Percentiles rank a stretch among this genome's conserved stretches.
Evolutionary conservation across 2,797 vertebrate species (phyloP).

Genomic region (Gymnothorax javanicus): DNA sequence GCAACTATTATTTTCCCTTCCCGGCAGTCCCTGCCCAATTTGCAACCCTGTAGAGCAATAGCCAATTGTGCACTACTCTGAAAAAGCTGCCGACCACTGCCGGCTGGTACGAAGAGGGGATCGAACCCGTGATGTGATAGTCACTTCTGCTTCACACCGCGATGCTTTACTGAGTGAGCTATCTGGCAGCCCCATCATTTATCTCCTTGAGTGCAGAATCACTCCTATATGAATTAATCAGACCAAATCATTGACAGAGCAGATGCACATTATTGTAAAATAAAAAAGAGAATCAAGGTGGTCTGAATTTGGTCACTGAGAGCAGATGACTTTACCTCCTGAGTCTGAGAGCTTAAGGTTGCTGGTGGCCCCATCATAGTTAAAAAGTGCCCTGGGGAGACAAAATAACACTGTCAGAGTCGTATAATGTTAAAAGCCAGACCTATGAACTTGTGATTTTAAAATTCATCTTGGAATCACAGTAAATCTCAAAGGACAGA

Average conservation of each 20-base stretch:
- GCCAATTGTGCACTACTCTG: no score
- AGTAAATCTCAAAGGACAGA: neutral
- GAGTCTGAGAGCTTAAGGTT: constrained; percentile 52
- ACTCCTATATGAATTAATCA: no score
- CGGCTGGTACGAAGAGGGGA: no score
- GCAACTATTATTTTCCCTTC: no score
- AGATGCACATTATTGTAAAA: neutral
- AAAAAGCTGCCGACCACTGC: no score
- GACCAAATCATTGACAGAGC: neutral
- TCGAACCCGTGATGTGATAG: no score
- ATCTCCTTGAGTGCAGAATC: no score
- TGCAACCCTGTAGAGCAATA: no score
- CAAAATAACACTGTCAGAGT: neutral
- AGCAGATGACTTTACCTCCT: constrained; percentile 44
- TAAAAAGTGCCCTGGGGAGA: constrained; percentile 49
- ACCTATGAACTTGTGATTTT: neutral
- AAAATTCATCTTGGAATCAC: neutral
- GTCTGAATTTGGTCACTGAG: neutral
- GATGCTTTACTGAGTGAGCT: no score
- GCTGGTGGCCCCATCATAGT: constrained; percentile 51
- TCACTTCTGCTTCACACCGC: no score
- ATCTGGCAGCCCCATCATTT: no score
- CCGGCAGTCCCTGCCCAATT: no score
- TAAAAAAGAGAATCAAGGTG: neutral
- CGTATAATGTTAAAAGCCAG: neutral